Conservation (phyloP, 2,888 invertebrate genomes). For the Tetranychus piercei region DNA sequence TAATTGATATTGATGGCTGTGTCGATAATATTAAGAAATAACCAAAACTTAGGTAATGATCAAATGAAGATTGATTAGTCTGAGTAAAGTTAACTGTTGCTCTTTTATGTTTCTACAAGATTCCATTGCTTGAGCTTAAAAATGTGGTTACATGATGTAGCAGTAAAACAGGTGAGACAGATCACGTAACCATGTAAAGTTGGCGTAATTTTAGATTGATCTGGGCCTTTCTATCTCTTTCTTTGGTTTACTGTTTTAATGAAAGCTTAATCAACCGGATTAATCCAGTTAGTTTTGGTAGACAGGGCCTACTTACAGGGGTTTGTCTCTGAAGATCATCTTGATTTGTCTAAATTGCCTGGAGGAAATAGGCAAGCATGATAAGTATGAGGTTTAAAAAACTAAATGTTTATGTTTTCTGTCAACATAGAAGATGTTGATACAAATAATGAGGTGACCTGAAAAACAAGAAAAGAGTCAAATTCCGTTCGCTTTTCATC, state of each 20-base stretch:
- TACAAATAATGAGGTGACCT: not conserved
- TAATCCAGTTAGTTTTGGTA: not conserved
- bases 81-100: too few relatives aligned
- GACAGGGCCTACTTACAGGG: not conserved
- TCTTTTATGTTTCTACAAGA: too few relatives aligned
- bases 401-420: not conserved
- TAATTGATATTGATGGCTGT: too few relatives aligned
- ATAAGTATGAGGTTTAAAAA: not conserved
- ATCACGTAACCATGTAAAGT: too few relatives aligned
- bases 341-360: not conserved
- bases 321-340: not conserved
- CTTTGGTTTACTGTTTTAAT: not conserved
- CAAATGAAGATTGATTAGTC: too few relatives aligned
- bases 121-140: too few relatives aligned
- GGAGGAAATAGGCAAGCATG: not conserved
- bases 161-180: too few relatives aligned
- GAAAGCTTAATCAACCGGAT: not conserved
- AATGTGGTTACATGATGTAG: too few relatives aligned
- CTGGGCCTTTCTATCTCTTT: too few relatives aligned
- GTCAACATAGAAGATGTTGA: not conserved
- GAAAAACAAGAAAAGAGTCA: not conserved
- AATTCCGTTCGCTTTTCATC: not conserved
- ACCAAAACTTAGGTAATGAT: too few relatives aligned
- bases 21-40: too few relatives aligned
- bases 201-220: too few relatives aligned